Conservation (phyloP, 2,113 vertebrate genomes). For the Nyctereutes procyonoides region DNA sequence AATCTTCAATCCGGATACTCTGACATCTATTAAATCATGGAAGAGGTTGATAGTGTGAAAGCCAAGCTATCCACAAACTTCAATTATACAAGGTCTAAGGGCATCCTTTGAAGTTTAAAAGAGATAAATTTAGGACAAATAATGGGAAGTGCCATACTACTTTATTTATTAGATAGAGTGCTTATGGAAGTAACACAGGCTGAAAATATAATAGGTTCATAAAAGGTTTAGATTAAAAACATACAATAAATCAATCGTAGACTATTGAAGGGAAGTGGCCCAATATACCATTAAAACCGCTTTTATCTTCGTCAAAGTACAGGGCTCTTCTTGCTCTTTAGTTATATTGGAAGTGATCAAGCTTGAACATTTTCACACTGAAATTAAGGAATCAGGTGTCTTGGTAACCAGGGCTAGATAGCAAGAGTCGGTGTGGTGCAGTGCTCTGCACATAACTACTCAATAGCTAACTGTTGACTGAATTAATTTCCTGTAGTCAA, state of each 20-base stretch:
- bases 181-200: slow-evolving; percentile 42
- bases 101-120: slow-evolving; percentile 71
- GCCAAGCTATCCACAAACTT: slow-evolving; percentile 54
- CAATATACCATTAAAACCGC: slow-evolving; percentile 53
- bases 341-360: neutral
- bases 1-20: slow-evolving; percentile 68
- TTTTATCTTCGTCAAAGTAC: slow-evolving; percentile 69
- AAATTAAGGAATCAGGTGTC: neutral
- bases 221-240: slow-evolving; percentile 76
- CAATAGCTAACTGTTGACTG: neutral
- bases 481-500: neutral
- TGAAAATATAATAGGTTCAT: slow-evolving; percentile 76
- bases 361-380: neutral
- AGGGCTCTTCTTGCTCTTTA: neutral
- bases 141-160: slow-evolving; percentile 58
- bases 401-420: neutral
- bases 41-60: slow-evolving; percentile 48
- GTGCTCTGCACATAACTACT: neutral
- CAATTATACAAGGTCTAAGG: slow-evolving; percentile 72
- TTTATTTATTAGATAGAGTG: slow-evolving; percentile 78
- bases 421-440: neutral
- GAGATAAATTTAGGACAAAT: slow-evolving; percentile 78
- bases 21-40: slow-evolving; percentile 77
- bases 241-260: slow-evolving; percentile 76
- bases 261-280: slow-evolving; percentile 64